Evolutionary conservation across 1,140 invertebrate species (phyloP).

Genomic region (Adelges cooleyi): DNA sequence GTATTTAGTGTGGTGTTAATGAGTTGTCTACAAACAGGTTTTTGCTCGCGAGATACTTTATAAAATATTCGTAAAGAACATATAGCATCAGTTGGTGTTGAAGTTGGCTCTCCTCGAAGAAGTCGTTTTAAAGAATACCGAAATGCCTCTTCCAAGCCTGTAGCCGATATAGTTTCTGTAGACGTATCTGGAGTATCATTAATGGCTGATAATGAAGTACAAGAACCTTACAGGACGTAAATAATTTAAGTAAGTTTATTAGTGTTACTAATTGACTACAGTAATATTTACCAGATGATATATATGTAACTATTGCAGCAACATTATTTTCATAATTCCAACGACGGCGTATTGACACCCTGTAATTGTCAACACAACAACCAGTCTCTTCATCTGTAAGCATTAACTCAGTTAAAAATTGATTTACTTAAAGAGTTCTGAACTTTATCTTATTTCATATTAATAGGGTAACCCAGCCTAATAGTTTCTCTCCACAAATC

Average conservation of each 20-base stretch:
- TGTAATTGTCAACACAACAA: constrained; percentile 64
- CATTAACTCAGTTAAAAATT: constrained; percentile 17
- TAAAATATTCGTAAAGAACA: constrained; percentile 35
- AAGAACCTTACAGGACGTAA: constrained; percentile 24
- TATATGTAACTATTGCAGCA: constrained; percentile 67
- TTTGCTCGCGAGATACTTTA: constrained; percentile 24
- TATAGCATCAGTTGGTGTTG: constrained; percentile 36
- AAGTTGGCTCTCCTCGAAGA: constrained; percentile 49
- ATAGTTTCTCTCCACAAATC: too few species aligned
- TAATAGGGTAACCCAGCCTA: constrained; percentile 1
- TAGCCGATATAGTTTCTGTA: constrained; percentile 46
- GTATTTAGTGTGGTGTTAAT: constrained; percentile 47
- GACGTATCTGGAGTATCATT: constrained; percentile 31
- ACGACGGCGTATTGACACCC: constrained; percentile 63
- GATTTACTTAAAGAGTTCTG: too few species aligned
- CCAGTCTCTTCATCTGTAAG: constrained; percentile 76
- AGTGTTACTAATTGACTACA: constrained; percentile 5
- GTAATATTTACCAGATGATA: constrained; percentile 50
- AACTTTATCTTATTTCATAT: not conserved
- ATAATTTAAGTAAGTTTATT: not conserved
- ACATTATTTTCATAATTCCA: constrained; percentile 83
- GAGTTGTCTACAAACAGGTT: constrained; percentile 53
- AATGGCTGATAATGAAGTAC: constrained; percentile 20
- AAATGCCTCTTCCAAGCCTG: constrained; percentile 48
- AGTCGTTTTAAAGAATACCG: constrained; percentile 61